Base-by-base conservation (phyloP, 2,113 vertebrate genomes). In the Sapajus apella region DNA sequence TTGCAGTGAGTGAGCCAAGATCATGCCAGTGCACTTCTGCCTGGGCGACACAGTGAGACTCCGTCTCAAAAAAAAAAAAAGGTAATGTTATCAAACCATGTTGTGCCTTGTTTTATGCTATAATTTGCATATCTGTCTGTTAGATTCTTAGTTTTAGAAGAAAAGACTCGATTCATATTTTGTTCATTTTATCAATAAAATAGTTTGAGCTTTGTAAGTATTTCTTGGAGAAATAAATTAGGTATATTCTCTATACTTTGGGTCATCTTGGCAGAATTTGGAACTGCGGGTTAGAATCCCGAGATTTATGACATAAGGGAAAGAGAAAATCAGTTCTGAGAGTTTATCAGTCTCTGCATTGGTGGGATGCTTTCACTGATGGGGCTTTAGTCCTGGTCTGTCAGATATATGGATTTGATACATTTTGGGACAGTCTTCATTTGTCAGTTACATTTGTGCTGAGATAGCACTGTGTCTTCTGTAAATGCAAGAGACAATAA, bases 151-250 rank as follows among this genome's bases (percentile, higher is more conserved):
- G 0, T 64, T 76, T 47, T 16, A 8, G 43, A 68, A 72, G 55
- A 68, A 52, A 93, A 52, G 45, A 76, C 11, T 58, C 40, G 50
- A 76, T 9, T 58, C 47, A 66, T 64, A 5, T 58, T 97, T 75
- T 89, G 86, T 8, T 83, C 40, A 40, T 84, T 91, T 93, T 75
- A 91, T 5, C 45, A 87, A 27, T 91, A 32, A 96, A 91, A 47
- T 68, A 52, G 47, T 17, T 77, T 77, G 70, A 76, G 55, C 66
- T 87, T 40, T 58, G 6, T 87, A 96, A 88, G 11, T 89, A 76
- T 68, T 91, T 91, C 40, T 96, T 79, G 18, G 93, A 84, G 13
- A 80, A 8, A 61, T 79, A 93, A 45, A 1, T 73, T 17, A 70
- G 16, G 16, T 72, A 10, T 47, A 8, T 82, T 72, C 45, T 35